Evolutionary conservation across 35 echinoderm and acorn worm genomes (phyloP).

Genomic region (Apostichopus parvimensis): DNA sequence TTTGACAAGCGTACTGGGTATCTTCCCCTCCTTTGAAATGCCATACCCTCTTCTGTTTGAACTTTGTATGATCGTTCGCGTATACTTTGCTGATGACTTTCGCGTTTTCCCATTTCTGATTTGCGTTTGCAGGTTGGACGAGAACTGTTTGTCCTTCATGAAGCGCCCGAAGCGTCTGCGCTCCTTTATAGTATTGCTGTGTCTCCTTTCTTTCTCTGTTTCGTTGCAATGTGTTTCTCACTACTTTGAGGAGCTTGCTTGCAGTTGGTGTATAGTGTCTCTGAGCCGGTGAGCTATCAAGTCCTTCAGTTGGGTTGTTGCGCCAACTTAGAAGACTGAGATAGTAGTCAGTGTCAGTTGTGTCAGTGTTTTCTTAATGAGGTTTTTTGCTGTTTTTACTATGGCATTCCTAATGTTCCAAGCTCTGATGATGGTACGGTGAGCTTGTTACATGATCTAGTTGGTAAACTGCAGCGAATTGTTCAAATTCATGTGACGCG

Average conservation of each 20-base stretch:
- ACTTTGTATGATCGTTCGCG: conserved; percentile 41
- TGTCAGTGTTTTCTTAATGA: conserved; percentile 30
- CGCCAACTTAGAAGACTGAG: conserved; percentile 61
- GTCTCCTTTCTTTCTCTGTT: conserved; percentile 3
- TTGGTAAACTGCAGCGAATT: conserved; percentile 4
- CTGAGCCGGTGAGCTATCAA: conserved; percentile 42
- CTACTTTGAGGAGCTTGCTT: background rate
- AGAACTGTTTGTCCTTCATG: conserved; percentile 4
- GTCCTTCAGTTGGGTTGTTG: conserved; percentile 60
- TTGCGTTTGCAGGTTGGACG: background rate
- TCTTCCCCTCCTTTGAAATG: conserved; percentile 24
- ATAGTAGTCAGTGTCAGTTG: conserved; percentile 40
- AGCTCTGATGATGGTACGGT: conserved; percentile 9
- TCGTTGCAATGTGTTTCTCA: background rate
- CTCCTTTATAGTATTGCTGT: background rate
- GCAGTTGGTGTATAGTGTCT: background rate
- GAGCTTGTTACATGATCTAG: background rate
- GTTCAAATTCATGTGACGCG: background rate
- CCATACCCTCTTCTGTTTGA: conserved; percentile 40
- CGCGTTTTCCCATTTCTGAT: conserved; percentile 36
- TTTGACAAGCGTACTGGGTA: background rate
- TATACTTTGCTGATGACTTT: background rate
- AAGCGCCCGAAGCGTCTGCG: background rate
- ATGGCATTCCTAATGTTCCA: conserved; percentile 17
- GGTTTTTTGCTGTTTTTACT: conserved; percentile 8